Conservation (phyloP, 2,113 vertebrate species). For the Talpa occidentalis region DNA sequence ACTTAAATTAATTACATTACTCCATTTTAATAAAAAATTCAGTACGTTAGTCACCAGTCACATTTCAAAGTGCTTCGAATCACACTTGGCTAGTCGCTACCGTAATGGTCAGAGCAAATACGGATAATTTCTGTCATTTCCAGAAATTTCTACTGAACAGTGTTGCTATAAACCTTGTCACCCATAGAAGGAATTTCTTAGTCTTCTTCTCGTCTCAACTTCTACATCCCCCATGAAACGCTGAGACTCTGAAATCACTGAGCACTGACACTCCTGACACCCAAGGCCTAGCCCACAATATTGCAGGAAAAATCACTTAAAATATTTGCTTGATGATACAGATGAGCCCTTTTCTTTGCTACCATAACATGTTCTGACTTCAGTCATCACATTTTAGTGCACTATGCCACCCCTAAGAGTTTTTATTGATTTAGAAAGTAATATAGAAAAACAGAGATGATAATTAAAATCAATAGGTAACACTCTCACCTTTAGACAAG, state of each 20-base stretch:
- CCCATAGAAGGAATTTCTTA: background rate
- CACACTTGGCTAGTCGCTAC: background rate
- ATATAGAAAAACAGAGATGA: background rate
- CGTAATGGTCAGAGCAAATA: background rate
- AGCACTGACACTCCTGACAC: background rate
- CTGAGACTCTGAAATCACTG: background rate
- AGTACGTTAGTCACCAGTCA: background rate
- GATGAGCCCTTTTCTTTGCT: background rate
- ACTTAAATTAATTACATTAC: background rate
- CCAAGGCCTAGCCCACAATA: background rate
- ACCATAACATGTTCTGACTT: background rate
- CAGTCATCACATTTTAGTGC: background rate
- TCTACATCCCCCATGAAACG: background rate
- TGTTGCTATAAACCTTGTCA: background rate
- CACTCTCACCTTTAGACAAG: background rate
- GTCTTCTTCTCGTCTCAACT: background rate
- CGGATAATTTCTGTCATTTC: background rate
- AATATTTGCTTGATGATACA: background rate
- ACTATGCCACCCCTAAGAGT: too few species aligned
- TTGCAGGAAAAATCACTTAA: background rate
- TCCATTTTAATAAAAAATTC: slow-evolving; percentile 18
- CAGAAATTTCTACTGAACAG: background rate
- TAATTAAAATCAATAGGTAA: background rate
- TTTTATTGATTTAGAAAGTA: slow-evolving; percentile 26
- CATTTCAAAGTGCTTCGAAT: background rate